phyloP scores from a whole-genome alignment of 2,113 vertebrate genomes.

The Riparia riparia region DNA sequence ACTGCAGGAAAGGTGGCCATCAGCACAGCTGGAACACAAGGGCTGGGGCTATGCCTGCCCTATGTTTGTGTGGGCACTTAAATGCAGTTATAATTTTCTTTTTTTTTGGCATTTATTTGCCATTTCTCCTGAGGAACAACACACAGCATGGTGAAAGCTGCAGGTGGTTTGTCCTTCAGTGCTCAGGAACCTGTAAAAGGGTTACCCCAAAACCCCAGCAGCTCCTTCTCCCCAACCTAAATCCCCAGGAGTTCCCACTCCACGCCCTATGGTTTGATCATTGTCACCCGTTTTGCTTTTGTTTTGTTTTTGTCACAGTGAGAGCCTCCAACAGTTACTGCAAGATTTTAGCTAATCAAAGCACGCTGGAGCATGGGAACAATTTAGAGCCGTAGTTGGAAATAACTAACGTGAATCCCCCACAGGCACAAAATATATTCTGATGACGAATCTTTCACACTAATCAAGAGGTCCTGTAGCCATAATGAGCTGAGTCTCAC shows the following conservation, averaged over 20 bases:
- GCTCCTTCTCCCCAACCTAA: neutral
- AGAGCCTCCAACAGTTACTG: slow-evolving; percentile 28
- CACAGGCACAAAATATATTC: slow-evolving; percentile 3
- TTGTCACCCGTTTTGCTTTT: neutral
- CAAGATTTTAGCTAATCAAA: slow-evolving; percentile 55
- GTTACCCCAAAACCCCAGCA: neutral
- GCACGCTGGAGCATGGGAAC: slow-evolving; percentile 60
- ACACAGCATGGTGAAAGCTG: neutral
- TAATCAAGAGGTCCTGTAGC: slow-evolving; percentile 33
- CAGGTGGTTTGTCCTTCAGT: neutral
- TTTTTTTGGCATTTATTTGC: neutral
- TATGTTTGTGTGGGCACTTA: fast-evolving
- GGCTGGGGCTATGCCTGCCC: neutral
- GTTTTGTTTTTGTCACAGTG: neutral
- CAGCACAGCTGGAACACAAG: neutral
- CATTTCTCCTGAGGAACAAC: neutral
- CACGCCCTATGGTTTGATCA: neutral
- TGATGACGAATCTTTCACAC: slow-evolving; percentile 27
- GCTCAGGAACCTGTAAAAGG: neutral
- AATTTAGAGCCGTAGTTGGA: slow-evolving; percentile 65
- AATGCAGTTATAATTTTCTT: neutral
- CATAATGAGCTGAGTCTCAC: neutral
- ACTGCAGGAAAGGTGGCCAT: slow-evolving; percentile 25
- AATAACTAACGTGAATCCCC: slow-evolving; percentile 55
- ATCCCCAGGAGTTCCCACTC: neutral